Evolutionary conservation across 2,888 invertebrate genomes (phyloP), one percentile per base, ranked within the genome.

Genomic region (Blastobasis lacticolella): DNA sequence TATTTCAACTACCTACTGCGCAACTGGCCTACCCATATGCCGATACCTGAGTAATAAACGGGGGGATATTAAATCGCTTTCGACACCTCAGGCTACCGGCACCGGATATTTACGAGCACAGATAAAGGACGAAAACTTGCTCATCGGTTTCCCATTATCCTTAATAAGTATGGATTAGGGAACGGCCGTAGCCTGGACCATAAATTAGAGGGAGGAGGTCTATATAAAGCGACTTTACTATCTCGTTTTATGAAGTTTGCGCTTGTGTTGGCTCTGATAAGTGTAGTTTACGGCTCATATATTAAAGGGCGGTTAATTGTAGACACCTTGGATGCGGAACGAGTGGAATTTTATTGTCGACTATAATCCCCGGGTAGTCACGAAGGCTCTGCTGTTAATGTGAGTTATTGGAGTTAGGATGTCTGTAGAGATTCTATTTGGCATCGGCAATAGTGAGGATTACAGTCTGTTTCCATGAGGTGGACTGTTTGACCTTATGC

Each of bases 121-220:
- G 86, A 85, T 85, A 85, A 81, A 83, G 73, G 79, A 76, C 77
- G 69, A 79, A 78, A 81, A 83, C 78, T 81, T 79, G 79, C 80
- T 78, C 80, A 83, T 84, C 71, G 82, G 81, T 84, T 83, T 71
- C 64, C 85, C 79, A 86, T 87, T 86, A 85, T 80, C 85, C 86
- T 78, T 84, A 86, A 84, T 86, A 87, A 87, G 85, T 85, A 79
- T 75, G 84, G 86, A 87, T 87, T 86, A 71, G 75, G 79, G 81
- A 69, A 73, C 77, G 75, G 75, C 67, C 64, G 66, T 71, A 70
- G 73, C 73, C 74, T 71, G 64, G 64, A 56, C 72, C 77, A 76
- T 86, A 87, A 87, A 86, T 86, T 78, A 79, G 67, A 62, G 50
- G 67, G 69, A 71, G 75, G 70, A 75, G 72, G 71, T 76, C 75